phyloP scores from a whole-genome alignment of 2,113 vertebrate genomes.

The Corynorhinus townsendii region DNA sequence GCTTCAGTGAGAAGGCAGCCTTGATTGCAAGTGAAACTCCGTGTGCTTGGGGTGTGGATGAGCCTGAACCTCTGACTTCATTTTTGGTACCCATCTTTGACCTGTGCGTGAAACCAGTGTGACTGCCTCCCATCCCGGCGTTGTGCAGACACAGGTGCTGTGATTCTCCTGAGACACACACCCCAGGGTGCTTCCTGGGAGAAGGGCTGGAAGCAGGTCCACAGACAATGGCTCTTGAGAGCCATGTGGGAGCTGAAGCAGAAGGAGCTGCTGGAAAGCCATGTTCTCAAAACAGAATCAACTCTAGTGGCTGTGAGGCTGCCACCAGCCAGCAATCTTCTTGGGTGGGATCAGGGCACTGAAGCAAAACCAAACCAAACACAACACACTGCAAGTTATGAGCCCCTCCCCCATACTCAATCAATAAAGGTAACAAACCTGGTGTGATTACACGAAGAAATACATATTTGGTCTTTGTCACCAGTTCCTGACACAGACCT shows the following conservation, averaged over 20 bases:
- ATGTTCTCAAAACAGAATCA: neutral
- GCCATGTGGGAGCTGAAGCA: neutral
- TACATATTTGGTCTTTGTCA: neutral
- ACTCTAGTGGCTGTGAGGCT: neutral
- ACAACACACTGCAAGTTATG: too few relatives aligned
- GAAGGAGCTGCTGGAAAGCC: neutral
- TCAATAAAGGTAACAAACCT: neutral
- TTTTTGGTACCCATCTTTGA: neutral
- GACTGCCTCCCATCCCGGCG: too few relatives aligned
- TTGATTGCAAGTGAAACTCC: neutral
- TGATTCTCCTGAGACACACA: neutral
- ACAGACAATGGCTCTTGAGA: neutral
- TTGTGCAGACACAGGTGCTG: neutral
- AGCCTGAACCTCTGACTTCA: neutral
- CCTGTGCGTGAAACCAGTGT: neutral
- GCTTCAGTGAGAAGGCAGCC: neutral
- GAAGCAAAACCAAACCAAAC: neutral
- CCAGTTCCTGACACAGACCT: neutral
- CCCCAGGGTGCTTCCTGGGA: slow-evolving; percentile 6
- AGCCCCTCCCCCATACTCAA: neutral
- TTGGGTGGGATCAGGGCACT: neutral
- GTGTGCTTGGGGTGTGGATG: neutral
- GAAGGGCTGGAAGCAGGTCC: neutral
- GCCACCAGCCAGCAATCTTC: neutral
- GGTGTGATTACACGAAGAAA: neutral